Evolutionary conservation across 2,888 invertebrate species (phyloP), one percentile per base, ranked within the genome.

Genomic region (Harpagoxenus sublaevis): DNA sequence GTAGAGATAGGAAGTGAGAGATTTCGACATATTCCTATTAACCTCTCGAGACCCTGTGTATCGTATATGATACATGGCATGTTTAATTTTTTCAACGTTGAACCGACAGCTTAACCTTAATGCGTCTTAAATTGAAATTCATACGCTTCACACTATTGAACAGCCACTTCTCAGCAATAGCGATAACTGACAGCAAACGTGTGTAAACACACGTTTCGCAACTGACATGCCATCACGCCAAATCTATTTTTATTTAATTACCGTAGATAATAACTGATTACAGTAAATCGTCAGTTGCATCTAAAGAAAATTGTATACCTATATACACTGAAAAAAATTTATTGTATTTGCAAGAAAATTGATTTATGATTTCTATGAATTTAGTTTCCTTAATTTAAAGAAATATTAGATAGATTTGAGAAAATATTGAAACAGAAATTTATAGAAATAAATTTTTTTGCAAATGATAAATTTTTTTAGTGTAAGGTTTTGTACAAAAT

Each of bases 11-110:
- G 79, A 79, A 79, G 57, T n/a, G 35, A 10, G 70, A 71, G 48
- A 48, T 81, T 79, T 79, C 79, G 79, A 71, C 73, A 73, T 78
- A 78, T 73, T 81, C 35, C 48, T 35, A 81, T 81, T 71, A 81
- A 81, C 48, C 48, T 51, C 23, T 12, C 39, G 60, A 62, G 73
- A 81, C 57, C 51, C 39, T 28, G 77, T 39, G 48, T 71, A 23
- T 48, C 71, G 45, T 23, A 6, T 48, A 60, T 73, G 79, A 73
- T 81, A 73, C 60, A 73, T 48, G 35, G 60, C 73, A 18, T 48
- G 39, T 60, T 73, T 18, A 48, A 73, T 48, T 60, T 73, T 81
- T 71, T 48, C 18, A 28, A 62, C 28, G 48, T 39, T 28, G 48
- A 45, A 48, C 57, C 45, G 60, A 70, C 57, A 60, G 73, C 48